phyloP scores from a whole-genome alignment of 2,888 invertebrate species.

The Malacosoma neustria region DNA sequence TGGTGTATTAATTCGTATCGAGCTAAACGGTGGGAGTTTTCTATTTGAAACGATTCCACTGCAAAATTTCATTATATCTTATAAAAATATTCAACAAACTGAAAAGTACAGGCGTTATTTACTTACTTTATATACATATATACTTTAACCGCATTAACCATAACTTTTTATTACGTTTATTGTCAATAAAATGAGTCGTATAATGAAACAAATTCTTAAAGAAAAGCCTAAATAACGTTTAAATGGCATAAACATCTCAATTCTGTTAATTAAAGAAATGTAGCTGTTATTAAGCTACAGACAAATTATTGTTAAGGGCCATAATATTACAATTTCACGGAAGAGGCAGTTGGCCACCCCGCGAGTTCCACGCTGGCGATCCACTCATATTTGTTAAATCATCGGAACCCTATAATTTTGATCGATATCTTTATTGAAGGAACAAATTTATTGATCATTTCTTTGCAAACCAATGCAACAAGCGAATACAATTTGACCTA shows the following conservation, averaged over 20 bases:
- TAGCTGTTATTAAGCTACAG: constrained; percentile 49
- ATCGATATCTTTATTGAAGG: constrained; percentile 73
- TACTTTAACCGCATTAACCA: too few species aligned
- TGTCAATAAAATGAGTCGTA: constrained; percentile 31
- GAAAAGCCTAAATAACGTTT: constrained; percentile 50
- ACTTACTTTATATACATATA: too few species aligned
- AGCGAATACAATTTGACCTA: constrained; percentile 57
- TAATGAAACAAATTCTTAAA: constrained; percentile 45
- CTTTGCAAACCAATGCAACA: constrained; percentile 60
- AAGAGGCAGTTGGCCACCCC: constrained; percentile 62
- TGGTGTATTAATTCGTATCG: too few species aligned
- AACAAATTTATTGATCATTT: constrained; percentile 71
- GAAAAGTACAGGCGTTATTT: too few species aligned
- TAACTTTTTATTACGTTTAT: too few species aligned
- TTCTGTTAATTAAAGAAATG: constrained; percentile 54
- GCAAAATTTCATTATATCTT: too few species aligned
- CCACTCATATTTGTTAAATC: constrained; percentile 70
- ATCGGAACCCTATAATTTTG: constrained; percentile 73
- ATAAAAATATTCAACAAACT: too few species aligned
- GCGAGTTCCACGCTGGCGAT: constrained; percentile 48
- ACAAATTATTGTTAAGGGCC: constrained; percentile 58
- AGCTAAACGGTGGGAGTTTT: too few species aligned
- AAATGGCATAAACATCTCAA: constrained; percentile 49
- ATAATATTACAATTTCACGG: constrained; percentile 64
- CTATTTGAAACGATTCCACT: too few species aligned